Conservation (phyloP, 2,797 vertebrate species). For the Linurgus olivaceus region DNA sequence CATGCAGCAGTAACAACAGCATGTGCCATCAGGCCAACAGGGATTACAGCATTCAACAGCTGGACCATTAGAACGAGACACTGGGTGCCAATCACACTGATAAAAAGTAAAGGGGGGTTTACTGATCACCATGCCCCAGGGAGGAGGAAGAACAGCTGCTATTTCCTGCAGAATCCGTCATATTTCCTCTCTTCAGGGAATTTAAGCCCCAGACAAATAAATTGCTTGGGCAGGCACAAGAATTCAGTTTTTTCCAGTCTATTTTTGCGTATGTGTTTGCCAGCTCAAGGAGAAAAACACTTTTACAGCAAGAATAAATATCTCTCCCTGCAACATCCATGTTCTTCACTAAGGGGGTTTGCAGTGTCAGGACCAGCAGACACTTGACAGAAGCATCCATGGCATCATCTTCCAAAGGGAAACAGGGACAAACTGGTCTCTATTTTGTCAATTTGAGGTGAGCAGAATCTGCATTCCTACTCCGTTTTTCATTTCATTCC, state of each 20-base stretch:
- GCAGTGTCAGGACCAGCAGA: neutral
- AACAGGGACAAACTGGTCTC: neutral
- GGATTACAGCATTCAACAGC: conserved; percentile 17
- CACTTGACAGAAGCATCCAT: neutral
- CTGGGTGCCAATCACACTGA: conserved; percentile 25
- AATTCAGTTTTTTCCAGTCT: conserved; percentile 12
- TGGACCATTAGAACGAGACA: conserved; percentile 9
- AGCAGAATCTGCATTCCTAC: neutral
- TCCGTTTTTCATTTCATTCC: neutral
- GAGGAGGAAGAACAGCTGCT: conserved; percentile 55
- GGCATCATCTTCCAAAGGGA: neutral
- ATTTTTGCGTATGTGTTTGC: neutral
- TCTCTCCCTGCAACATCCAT: neutral
- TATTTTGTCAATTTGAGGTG: neutral
- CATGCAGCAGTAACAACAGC: neutral
- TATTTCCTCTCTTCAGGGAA: conserved; percentile 46
- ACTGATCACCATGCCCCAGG: neutral
- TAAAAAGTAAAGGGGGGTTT: neutral
- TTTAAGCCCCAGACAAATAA: conserved; percentile 31
- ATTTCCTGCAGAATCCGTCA: conserved; percentile 21
- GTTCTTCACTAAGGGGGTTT: neutral
- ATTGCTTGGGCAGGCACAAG: conserved; percentile 20
- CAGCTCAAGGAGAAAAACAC: conserved; percentile 31
- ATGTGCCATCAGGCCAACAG: neutral
- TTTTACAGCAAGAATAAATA: neutral